Conservation (phyloP, 1,140 invertebrate species). For the Papilio polyxenes region DNA sequence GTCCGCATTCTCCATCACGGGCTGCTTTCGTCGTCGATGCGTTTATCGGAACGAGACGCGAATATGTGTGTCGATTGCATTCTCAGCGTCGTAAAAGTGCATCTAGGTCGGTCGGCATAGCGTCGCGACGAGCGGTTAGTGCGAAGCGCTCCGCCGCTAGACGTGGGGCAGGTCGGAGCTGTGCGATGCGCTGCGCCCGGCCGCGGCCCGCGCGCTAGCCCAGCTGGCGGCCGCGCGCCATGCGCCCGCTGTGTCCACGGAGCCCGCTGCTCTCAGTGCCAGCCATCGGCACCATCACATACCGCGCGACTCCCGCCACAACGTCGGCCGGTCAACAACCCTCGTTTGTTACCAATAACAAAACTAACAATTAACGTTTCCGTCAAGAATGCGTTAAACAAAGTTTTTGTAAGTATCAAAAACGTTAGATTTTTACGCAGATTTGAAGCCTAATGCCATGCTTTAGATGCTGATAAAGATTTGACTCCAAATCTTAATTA, state of each 20-base stretch:
- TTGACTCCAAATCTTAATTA: neutral
- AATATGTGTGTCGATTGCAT: constrained; percentile 80
- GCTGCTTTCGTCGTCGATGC: constrained; percentile 80
- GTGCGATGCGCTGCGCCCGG: constrained; percentile 65
- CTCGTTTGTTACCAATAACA: constrained; percentile 28
- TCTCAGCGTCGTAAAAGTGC: constrained; percentile 78
- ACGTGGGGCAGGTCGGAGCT: constrained; percentile 77
- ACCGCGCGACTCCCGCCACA: constrained; percentile 54
- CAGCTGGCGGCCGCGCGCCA: constrained; percentile 50
- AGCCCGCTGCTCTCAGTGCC: constrained; percentile 44
- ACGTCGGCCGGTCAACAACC: constrained; percentile 17
- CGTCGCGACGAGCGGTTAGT: constrained; percentile 63
- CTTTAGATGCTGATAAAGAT: too few species aligned
- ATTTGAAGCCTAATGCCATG: neutral
- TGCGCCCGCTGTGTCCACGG: constrained; percentile 46
- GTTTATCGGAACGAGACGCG: constrained; percentile 80
- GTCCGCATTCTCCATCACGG: constrained; percentile 79
- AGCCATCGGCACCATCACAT: constrained; percentile 28
- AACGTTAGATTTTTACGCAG: neutral
- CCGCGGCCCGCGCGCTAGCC: constrained; percentile 61
- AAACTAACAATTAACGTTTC: neutral
- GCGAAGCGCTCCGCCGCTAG: constrained; percentile 71
- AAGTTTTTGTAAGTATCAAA: constrained; percentile 41
- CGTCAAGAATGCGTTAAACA: constrained; percentile 50
- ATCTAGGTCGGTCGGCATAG: constrained; percentile 78